Evolutionary conservation across 2,888 invertebrate species (phyloP).

Genomic region (Archips xylosteana): DNA sequence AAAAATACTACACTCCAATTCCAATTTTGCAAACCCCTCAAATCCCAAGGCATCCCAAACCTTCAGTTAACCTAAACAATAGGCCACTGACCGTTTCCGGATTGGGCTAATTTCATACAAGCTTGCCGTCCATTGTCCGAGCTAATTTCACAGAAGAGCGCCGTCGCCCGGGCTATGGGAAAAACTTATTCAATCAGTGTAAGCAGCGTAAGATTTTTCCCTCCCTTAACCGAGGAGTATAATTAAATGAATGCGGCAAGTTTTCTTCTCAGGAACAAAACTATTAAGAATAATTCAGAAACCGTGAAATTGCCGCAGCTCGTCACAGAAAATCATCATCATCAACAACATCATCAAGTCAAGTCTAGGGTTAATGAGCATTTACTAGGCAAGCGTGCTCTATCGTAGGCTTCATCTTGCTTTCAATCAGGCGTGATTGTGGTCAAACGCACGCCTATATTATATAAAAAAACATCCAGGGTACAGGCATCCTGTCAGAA

Average conservation of each 20-base stretch:
- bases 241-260: neutral
- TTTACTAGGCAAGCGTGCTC: no score
- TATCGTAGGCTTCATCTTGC: no score
- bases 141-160: conserved; percentile 77
- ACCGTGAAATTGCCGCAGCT: no score
- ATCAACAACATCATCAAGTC: no score
- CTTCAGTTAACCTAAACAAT: neutral
- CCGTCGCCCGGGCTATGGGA: conserved; percentile 69
- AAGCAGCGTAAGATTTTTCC: conserved; percentile 61
- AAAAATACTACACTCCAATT: neutral
- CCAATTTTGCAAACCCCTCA: neutral
- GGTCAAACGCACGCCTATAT: no score
- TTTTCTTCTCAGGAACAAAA: no score
- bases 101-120: conserved; percentile 8
- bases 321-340: no score
- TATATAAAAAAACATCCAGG: no score
- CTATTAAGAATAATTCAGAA: no score
- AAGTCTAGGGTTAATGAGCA: no score
- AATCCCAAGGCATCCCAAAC: neutral
- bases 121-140: neutral
- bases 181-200: conserved; percentile 82
- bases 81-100: neutral
- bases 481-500: no score
- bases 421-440: no score
- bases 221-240: conserved; percentile 6